phyloP scores from a whole-genome alignment of 2,113 vertebrate species.

The Lanius ludovicianus region DNA sequence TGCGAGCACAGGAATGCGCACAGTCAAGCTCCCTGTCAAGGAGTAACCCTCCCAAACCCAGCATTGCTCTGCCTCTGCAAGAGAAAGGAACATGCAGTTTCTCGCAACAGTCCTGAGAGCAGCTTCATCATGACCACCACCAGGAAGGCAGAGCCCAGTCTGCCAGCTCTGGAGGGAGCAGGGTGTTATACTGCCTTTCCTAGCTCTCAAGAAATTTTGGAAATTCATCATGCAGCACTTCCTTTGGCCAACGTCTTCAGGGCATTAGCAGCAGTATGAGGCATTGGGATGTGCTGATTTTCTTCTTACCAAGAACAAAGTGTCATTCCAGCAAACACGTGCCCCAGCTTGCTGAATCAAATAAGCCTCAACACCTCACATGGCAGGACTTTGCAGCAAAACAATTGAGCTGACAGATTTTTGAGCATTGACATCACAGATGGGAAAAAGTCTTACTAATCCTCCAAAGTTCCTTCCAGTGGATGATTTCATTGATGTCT shows the following conservation, averaged over 20 bases:
- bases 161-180: background rate
- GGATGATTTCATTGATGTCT: conserved; percentile 5
- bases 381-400: background rate
- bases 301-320: background rate
- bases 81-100: background rate
- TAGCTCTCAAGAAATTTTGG: background rate
- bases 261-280: background rate
- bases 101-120: background rate
- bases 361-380: background rate
- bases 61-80: background rate
- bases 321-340: background rate
- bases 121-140: background rate
- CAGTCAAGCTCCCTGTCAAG: background rate
- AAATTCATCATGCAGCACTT: background rate
- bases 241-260: background rate
- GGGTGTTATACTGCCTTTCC: background rate
- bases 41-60: background rate
- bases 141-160: background rate
- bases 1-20: conserved; percentile 19
- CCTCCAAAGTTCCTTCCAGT: conserved; percentile 13
- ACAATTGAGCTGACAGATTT: background rate
- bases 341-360: background rate
- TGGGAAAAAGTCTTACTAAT: conserved; percentile 23
- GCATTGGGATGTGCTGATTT: background rate
- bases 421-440: conserved; percentile 30